phyloP scores from a whole-genome alignment of 2,888 invertebrate species.

The Phaonia tiefii region DNA sequence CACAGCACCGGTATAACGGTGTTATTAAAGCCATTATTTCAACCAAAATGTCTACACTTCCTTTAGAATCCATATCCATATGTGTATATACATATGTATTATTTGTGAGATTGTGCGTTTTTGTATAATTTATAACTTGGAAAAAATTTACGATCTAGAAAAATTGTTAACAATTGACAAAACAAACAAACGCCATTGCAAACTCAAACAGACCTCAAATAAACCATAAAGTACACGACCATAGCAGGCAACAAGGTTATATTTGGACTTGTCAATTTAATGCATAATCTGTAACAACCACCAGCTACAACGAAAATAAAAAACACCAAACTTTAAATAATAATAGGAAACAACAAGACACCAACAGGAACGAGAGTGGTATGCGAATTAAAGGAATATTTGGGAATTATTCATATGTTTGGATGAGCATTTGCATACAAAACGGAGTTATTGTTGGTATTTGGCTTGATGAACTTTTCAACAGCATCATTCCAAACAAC shows the following conservation, averaged over 20 bases:
- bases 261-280: constrained; percentile 47
- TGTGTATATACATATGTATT: not conserved
- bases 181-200: constrained; percentile 15
- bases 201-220: not conserved
- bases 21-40: not conserved
- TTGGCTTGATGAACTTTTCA: no score
- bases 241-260: constrained; percentile 34
- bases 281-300: constrained; percentile 33
- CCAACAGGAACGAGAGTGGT: not conserved
- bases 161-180: constrained; percentile 38
- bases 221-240: not conserved
- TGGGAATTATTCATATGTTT: no score
- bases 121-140: constrained; percentile 30
- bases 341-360: no score
- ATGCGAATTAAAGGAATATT: constrained; percentile 2
- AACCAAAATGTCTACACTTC: not conserved
- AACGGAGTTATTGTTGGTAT: no score
- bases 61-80: not conserved
- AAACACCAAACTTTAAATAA: not conserved
- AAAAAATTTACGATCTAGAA: constrained; percentile 30
- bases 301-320: not conserved
- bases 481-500: no score
- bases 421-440: no score
- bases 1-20: not conserved
- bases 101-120: not conserved